Base-by-base conservation (phyloP, 2,113 vertebrate species). In the Galemys pyrenaicus region DNA sequence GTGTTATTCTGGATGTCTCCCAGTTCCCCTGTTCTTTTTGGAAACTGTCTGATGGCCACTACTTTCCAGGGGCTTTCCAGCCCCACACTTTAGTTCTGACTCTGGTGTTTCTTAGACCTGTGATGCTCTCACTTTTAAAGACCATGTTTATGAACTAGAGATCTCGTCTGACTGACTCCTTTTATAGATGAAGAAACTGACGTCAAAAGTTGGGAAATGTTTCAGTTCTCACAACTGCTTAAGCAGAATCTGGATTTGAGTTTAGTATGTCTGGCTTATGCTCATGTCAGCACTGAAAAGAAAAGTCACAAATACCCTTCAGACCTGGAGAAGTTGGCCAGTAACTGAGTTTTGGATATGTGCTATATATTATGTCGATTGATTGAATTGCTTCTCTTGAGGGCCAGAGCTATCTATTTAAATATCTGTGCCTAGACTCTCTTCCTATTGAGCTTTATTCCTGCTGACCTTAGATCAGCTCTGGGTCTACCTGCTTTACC, bases 231-330 rank as follows among this genome's bases (percentile, higher is more conserved):
- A 54, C 1, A 58, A 56, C 30, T 41, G 19, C 37, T 51, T 92
- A 28, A 75, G 51, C 46, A 86, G 56, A 85, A 49, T 81, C 86
- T 82, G 85, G 44, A 67, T 95, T 78, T 92, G 82, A 88, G 86
- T 15, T 30, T 96, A 91, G n/a, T 78, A 58, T 94, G 94, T 96
- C 89, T 96, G 89, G 71, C 70, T 87, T 24, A 12, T 60, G 51
- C 16, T 85, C 5, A 41, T 75, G 71, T 65, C 37, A 35, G 78
- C 64, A 46, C 44, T 87, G 60, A 93, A 71, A 92, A 88, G 92
- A 92, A 74, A 94, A 79, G n/a, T 85, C 77, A 79, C 60, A 85
- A 44, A 78, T 75, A 68, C 51, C 80, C 64, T 92, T 97, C 51
- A 97, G 84, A 87, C 16, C 3, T 37, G 35, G 49, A 95, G 90